Percentiles rank a stretch among this genome's conserved stretches.
Conservation (phyloP, 35 echinoderm and acorn worm species). For the Amphiura filiformis region DNA sequence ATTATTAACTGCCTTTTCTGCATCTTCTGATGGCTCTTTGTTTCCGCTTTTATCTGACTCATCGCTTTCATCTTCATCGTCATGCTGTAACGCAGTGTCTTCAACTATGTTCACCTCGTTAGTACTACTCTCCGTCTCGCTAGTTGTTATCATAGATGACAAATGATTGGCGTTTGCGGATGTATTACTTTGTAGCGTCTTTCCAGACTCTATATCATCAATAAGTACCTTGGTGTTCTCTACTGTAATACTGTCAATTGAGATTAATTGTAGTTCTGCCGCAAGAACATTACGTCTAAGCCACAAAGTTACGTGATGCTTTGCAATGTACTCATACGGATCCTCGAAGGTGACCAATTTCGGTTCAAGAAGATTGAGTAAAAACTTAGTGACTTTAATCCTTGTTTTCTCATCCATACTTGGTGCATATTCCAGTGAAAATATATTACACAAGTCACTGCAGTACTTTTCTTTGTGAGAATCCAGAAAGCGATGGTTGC, state of each 20-base stretch:
- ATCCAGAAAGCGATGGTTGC: not conserved
- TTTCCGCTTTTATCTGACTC: not conserved
- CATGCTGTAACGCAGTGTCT: not conserved
- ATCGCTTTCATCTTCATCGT: not conserved
- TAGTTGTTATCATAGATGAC: not conserved
- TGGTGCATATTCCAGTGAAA: not conserved
- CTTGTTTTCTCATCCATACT: not conserved
- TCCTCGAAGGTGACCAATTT: not conserved
- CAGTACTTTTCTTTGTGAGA: not conserved
- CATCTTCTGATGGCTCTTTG: not conserved
- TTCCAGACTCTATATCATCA: not conserved
- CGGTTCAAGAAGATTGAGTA: not conserved
- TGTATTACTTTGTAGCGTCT: too few species aligned
- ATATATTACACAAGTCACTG: slow-evolving; percentile 20
- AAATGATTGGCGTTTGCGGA: too few species aligned
- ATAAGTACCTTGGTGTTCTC: not conserved
- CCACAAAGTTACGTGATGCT: not conserved
- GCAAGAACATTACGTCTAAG: not conserved
- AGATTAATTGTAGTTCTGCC: slow-evolving; percentile 14
- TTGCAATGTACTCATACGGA: not conserved
- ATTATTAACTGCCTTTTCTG: not conserved
- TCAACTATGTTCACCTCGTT: not conserved
- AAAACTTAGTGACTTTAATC: not conserved
- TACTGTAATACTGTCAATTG: slow-evolving; percentile 11
- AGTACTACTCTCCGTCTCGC: not conserved